Conservation (phyloP, 2,888 invertebrate species). For the Micropterix aruncella region DNA sequence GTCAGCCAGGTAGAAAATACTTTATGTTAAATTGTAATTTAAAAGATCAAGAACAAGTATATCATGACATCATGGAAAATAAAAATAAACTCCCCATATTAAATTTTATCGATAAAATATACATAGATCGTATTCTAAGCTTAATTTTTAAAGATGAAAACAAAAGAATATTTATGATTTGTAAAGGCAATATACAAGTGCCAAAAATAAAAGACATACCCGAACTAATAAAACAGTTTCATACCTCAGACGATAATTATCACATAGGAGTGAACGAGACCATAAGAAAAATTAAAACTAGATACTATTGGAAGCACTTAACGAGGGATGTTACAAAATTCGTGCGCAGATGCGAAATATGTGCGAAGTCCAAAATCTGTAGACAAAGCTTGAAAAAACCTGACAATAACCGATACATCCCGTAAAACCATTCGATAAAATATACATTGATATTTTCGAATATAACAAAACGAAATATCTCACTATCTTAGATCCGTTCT, state of each 20-base stretch:
- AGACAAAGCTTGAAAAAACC: neutral
- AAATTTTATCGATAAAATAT: too few relatives aligned
- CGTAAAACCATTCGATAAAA: neutral
- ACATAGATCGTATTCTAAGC: too few relatives aligned
- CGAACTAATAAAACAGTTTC: slow-evolving; percentile 1
- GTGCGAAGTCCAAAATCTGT: neutral
- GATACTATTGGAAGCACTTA: neutral
- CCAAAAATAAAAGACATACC: too few relatives aligned
- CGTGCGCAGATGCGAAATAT: neutral
- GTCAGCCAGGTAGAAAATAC: too few relatives aligned
- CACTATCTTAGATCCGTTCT: neutral
- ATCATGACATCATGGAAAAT: too few relatives aligned
- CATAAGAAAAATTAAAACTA: neutral
- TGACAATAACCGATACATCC: neutral
- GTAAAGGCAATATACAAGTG: too few relatives aligned
- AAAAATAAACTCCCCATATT: too few relatives aligned
- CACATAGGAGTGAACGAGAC: neutral
- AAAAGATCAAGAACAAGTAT: too few relatives aligned
- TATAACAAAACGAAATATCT: neutral
- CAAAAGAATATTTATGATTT: too few relatives aligned
- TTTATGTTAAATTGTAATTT: too few relatives aligned
- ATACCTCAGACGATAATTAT: neutral
- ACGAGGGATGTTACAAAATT: neutral
- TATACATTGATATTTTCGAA: neutral
- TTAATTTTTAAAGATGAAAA: too few relatives aligned